phyloP scores from a whole-genome alignment of 2,113 vertebrate species.

The Epinephelus cyanopodus region DNA sequence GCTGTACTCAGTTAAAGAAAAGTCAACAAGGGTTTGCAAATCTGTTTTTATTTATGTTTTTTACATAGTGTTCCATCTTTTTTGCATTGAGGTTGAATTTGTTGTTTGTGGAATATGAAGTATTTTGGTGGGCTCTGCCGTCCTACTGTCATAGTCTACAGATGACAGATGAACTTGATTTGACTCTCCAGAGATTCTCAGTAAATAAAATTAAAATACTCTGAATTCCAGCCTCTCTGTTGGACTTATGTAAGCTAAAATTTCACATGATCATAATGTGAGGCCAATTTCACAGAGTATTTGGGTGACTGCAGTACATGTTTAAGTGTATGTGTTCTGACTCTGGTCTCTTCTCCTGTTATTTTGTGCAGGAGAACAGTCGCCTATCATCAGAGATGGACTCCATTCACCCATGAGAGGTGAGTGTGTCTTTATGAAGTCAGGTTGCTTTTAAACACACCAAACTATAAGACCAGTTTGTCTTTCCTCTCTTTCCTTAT shows the following conservation, averaged over 20 bases:
- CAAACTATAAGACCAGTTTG: not conserved
- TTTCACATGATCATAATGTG: not conserved
- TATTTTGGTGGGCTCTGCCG: not conserved
- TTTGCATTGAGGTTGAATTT: no score
- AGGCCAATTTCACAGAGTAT: not conserved
- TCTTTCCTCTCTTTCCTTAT: not conserved
- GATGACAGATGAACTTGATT: not conserved
- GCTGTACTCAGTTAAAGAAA: no score
- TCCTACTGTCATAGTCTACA: not conserved
- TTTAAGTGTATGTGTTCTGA: slow-evolving; percentile 8
- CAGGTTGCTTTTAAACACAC: not conserved
- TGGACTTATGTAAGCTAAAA: not conserved
- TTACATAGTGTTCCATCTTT: not conserved
- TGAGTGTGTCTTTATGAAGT: slow-evolving; percentile 12
- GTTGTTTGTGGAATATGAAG: not conserved
- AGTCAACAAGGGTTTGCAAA: no score
- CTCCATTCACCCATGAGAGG: slow-evolving; percentile 58
- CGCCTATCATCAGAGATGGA: slow-evolving; percentile 54
- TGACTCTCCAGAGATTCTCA: not conserved
- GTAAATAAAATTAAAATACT: not conserved
- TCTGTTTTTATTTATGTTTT: no score
- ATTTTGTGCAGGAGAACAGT: slow-evolving; percentile 49
- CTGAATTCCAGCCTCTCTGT: not conserved
- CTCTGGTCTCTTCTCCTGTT: not conserved
- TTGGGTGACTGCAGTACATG: not conserved